phyloP scores from a whole-genome alignment of 2,888 invertebrate species.

The Spilarctia lutea region DNA sequence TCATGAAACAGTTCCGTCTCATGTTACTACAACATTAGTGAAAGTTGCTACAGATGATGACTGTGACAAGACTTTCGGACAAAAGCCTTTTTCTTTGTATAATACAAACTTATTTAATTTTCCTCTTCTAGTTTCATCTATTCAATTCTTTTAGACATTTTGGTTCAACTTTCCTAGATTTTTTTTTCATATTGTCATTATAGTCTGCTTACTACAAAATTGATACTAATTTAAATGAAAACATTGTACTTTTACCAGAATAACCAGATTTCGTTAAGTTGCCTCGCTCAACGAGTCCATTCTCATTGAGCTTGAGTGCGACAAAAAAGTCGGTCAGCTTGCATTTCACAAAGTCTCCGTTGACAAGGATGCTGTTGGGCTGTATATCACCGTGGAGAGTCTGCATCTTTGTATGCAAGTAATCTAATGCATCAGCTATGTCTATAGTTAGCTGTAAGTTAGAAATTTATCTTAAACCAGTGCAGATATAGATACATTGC shows the following conservation, averaged over 20 bases:
- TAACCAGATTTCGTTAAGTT: conserved; percentile 85
- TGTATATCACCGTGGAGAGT: conserved; percentile 94
- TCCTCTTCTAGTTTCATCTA: not conserved
- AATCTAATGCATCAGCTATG: conserved; percentile 90
- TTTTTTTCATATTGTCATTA: no score
- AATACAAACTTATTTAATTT: not conserved
- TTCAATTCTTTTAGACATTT: not conserved
- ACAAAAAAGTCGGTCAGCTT: conserved; percentile 96
- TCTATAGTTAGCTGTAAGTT: conserved; percentile 86
- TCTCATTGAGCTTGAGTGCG: conserved; percentile 89
- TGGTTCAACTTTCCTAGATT: no score
- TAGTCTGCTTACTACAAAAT: not conserved
- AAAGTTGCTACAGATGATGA: no score
- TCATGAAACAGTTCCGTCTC: no score
- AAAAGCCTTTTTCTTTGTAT: no score
- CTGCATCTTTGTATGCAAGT: conserved; percentile 90
- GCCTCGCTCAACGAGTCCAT: conserved; percentile 87
- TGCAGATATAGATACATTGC: not conserved
- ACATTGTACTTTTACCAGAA: conserved; percentile 78
- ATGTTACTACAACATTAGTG: no score
- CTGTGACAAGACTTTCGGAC: no score
- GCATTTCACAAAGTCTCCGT: conserved; percentile 90
- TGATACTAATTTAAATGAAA: not conserved
- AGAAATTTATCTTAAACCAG: not conserved
- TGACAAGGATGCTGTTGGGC: conserved; percentile 93